Evolutionary conservation across 2,888 invertebrate species (phyloP).

Genomic region (Eumerus sabulonum): DNA sequence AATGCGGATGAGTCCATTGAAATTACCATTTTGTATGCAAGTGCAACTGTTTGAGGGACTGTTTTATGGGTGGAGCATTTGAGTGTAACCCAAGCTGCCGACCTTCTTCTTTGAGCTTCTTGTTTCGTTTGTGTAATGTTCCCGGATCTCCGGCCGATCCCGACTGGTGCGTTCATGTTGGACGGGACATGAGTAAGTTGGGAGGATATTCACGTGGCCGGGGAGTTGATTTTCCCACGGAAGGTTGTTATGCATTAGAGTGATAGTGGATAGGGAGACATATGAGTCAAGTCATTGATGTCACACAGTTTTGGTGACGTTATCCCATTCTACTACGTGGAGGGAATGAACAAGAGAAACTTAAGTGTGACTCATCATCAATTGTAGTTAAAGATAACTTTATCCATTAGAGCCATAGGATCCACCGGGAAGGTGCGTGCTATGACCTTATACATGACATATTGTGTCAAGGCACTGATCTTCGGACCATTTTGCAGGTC

Average conservation of each 20-base stretch:
- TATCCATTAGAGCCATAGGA: too few species aligned
- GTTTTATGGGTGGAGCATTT: conserved; percentile 68
- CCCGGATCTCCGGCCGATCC: conserved; percentile 69
- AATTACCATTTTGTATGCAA: conserved; percentile 69
- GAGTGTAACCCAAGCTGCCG: conserved; percentile 26
- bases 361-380: too few species aligned
- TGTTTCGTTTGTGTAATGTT: conserved; percentile 67
- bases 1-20: conserved; percentile 69
- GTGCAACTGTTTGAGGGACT: conserved; percentile 68
- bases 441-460: too few species aligned
- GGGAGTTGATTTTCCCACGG: conserved; percentile 38
- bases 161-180: conserved; percentile 53
- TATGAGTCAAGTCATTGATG: too few species aligned
- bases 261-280: too few species aligned
- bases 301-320: too few species aligned
- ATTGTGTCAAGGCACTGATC: too few species aligned
- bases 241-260: conserved; percentile 13
- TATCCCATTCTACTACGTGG: too few species aligned
- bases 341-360: too few species aligned
- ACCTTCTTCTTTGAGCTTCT: conserved; percentile 17
- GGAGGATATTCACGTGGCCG: conserved; percentile 13
- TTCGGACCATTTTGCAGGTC: too few species aligned
- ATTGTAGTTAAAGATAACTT: too few species aligned
- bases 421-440: too few species aligned
- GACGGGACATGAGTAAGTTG: conserved; percentile 38